A percentile compares a stretch with the other conserved stretches of the same genome.
phyloP scores from a whole-genome alignment of 2,797 vertebrate species.

The Vireo griseus region DNA sequence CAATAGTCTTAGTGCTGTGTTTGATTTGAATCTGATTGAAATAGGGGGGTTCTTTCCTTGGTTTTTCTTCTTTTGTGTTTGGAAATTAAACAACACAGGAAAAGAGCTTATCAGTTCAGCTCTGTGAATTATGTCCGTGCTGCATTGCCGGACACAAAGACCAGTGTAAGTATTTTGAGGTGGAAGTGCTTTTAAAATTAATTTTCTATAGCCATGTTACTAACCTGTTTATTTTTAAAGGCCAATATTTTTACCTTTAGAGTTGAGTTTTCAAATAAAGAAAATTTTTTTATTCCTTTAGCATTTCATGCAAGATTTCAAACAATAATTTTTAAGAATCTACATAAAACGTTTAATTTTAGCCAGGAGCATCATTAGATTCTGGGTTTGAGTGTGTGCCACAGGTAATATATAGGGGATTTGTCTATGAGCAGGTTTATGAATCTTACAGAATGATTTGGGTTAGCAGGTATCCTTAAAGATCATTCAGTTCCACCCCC shows the following conservation, averaged over 20 bases:
- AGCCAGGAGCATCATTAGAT: background rate
- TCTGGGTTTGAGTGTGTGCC: background rate
- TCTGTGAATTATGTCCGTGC: rapidly evolving
- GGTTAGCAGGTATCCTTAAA: background rate
- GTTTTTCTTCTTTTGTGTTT: background rate
- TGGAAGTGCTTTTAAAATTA: background rate
- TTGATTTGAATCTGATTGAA: background rate
- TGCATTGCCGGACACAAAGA: background rate
- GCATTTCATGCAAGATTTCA: background rate
- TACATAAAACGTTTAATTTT: background rate
- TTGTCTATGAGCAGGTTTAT: background rate
- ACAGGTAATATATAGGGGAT: background rate
- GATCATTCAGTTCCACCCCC: background rate
- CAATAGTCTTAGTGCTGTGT: background rate
- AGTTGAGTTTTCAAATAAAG: background rate
- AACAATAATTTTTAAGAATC: background rate
- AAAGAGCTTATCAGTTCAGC: background rate
- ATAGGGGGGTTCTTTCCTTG: background rate
- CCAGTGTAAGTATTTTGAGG: background rate
- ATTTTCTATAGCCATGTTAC: background rate
- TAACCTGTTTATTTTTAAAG: background rate
- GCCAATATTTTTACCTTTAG: background rate
- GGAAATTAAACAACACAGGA: background rate
- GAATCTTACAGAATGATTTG: background rate
- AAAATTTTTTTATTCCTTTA: background rate